Evolutionary conservation across 2,113 vertebrate species (phyloP), one percentile per base, ranked within the genome.

Genomic region (Mirounga angustirostris): DNA sequence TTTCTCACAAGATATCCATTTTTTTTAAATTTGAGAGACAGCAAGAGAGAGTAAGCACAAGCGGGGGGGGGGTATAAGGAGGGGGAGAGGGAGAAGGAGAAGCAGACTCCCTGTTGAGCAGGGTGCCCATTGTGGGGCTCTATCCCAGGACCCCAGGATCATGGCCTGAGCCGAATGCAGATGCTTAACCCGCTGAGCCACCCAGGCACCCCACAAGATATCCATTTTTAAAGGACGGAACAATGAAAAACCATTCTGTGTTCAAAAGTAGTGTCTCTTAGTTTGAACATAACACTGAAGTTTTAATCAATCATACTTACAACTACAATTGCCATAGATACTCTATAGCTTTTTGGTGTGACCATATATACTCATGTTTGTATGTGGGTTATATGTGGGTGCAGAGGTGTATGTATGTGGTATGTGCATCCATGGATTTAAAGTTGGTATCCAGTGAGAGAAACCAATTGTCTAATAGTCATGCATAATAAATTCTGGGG

Each of bases 401-500:
- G 6, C 14, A 63, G 7, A 22, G 15, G 43, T 95, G 4, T 12
- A 76, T 11, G 24, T 24, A 18, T 33, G 13, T 79, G 13, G 13
- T 43, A 3, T 59, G 40, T 11, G 61, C 36, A 67, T 43, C 97
- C 98, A 71, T 91, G 97, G 97, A 85, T 97, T 98, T 98, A 98
- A 98, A 98, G 69, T 95, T 98, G 86, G 94, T 94, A 79, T 97
- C 91, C 95, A 98, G 97, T 98, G 97, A 98, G 98, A 98, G 98
- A 98, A 98, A 98, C 80, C 98, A 98, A 98, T 97, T 98, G 96
- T 97, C 98, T 98, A 95, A 98, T 97, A 89, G 90, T 88, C 97
- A 98, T 95, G 95, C 84, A 92, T 98, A 98, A 98, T 98, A 98
- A 98, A 98, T 98, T 98, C n/a, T 95, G 90, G 92, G 52, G 69